Evolutionary conservation across 2,113 vertebrate genomes (phyloP), one percentile per base, ranked within the genome.

Genomic region (Burhinus bistriatus): DNA sequence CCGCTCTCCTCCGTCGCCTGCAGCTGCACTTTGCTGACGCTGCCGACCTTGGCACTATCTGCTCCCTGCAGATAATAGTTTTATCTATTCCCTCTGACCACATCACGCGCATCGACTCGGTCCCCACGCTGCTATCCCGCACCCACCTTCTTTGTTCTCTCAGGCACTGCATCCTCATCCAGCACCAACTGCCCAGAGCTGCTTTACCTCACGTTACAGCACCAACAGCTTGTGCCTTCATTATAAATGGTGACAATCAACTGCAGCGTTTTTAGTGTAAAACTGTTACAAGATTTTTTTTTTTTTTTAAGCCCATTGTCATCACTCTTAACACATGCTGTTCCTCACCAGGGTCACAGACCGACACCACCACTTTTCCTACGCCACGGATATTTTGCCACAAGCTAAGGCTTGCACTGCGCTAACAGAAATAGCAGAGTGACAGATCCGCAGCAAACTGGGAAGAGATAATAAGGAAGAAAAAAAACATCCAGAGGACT

Each of bases 381-480:
- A 6, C 1, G 5, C 27, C 42, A 30, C 1, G 0, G 38, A n/a
- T 51, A 13, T 22, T 51, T 23, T 27, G 72, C n/a, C 15, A 0
- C 9, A 18, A 52, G 22, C 49, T 34, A 62, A 64, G 23, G 42
- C 64, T 58, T 38, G 23, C 25, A 5, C 19, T 19, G 27, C 0
- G 1, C 42, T 18, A 13, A 38, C 25, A 36, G 40, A 52, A 70
- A 71, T 0, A 36, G 64, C 58, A 38, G 54, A 51, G 26, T 16
- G 36, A n/a, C 9, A 22, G 15, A 30, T 36, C 20, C 52, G 54
- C 72, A 80, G 49, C 9, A 22, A 72, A 34, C 34, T 7, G 9
- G 13, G 49, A 68, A 12, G 29, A 86, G 45, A 83, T 3, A 6
- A 22, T 47, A 64, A 12, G 14, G 6, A 25, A 20, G 22, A 69